These are phyloP conservation scores for Microchirus variegatus DNA, from an alignment of 2,797 vertebrate genomes.

Conservation along the genomic window DNA sequence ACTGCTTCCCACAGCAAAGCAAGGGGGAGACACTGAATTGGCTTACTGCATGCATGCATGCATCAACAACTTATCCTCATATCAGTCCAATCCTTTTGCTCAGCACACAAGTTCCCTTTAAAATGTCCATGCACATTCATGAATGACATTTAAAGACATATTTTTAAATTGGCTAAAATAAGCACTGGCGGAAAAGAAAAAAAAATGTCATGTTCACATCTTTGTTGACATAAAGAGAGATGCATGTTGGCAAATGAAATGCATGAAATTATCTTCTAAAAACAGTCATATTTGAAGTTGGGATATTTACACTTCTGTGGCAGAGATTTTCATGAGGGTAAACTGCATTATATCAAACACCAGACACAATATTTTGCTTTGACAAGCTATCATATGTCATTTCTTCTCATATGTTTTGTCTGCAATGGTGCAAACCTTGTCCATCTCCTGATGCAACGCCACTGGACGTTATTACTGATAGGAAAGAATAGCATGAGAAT, in stretches of 20 bases:
- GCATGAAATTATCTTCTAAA: constrained; percentile 54
- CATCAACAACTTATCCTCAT: constrained; percentile 59
- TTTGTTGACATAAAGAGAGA: constrained; percentile 30
- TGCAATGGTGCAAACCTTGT: constrained; percentile 29
- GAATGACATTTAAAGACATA: constrained; percentile 54
- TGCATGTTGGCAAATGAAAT: constrained; percentile 40
- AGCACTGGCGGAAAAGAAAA: constrained; percentile 28
- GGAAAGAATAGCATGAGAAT: constrained; percentile 45
- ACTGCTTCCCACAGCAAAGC: constrained; percentile 60
- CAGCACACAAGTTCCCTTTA: constrained; percentile 58
- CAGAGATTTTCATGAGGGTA: constrained; percentile 33
- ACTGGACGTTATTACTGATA: constrained; percentile 44
- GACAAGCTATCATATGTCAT: constrained; percentile 25
- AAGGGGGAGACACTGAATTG: constrained; percentile 61
- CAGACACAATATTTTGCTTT: constrained; percentile 24
- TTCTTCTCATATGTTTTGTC: constrained; percentile 16
- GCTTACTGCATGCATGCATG: constrained; percentile 53
- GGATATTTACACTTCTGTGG: constrained; percentile 16
- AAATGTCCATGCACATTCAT: constrained; percentile 57
- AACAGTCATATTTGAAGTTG: constrained; percentile 33
- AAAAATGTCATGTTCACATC: constrained; percentile 28
- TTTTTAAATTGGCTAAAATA: constrained; percentile 59
- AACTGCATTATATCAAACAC: constrained; percentile 34
- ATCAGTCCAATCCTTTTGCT: constrained; percentile 62
- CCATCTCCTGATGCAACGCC: constrained; percentile 32